Evolutionary conservation across 2,113 vertebrate genomes (phyloP), one percentile per base, ranked within the genome.

Genomic region (Indicator maculatus): DNA sequence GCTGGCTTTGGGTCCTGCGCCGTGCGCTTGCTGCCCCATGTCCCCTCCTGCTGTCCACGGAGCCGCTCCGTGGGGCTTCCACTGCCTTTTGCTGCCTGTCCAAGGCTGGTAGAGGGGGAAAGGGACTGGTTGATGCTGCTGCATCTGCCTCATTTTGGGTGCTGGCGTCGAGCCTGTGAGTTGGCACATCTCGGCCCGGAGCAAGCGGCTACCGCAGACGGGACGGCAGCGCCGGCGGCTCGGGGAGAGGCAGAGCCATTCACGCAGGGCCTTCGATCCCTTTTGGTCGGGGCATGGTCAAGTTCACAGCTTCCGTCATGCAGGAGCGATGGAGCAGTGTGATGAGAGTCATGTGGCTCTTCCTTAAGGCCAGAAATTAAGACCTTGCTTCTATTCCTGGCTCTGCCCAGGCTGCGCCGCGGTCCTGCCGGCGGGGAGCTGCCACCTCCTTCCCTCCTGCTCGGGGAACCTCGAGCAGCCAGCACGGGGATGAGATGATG

Each of bases 331-430:
- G 70, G 92, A 90, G 77, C 58, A 2, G 65, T 1, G 12, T 52
- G 89, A 83, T 39, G 2, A 24, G 38, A 88, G 75, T 93, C 95
- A 86, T 64, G 88, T 64, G 92, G 88, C 83, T 69, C 53, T 92
- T 90, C 94, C 89, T 87, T 16, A 39, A 78, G 95, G 89, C 83
- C 92, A 94, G 64, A 61, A 93, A 88, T 88, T 56, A 84, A 95
- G 64, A 92, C 81, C 61, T 89, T 2, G 1, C 67, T 91, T 92
- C 92, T 94, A 85, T 93, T 96, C 86, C 86, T 89, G 93, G 86
- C 88, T 76, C 50, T 69, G 81, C 65, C 56, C 3, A 4, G 71
- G 83, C 41, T 1, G 7, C 2, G 18, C 81, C 13, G 4, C 1
- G 0, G 26, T 3, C 17, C 18, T 2, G 39, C 86, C 2, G 2